Conservation (phyloP, 2,888 invertebrate species). For the Cantharis rufa region DNA sequence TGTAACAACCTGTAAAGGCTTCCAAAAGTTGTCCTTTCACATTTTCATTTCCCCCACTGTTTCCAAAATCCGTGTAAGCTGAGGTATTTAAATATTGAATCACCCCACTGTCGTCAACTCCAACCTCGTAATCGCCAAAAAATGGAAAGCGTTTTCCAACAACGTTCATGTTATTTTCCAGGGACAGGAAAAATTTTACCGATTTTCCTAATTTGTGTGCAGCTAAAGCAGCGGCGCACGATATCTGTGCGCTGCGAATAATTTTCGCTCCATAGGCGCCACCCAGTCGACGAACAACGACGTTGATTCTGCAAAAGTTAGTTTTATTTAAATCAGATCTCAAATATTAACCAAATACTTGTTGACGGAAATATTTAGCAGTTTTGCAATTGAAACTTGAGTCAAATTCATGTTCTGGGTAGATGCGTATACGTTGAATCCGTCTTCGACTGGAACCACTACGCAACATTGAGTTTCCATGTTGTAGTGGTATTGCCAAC, state of each 20-base stretch:
- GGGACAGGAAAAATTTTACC: conserved; percentile 68
- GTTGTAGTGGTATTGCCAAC: conserved; percentile 74
- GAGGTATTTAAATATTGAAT: conserved; percentile 67
- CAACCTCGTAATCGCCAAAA: conserved; percentile 68
- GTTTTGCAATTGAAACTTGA: conserved; percentile 61
- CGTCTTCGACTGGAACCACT: conserved; percentile 68
- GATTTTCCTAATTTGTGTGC: conserved; percentile 66
- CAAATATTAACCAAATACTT: conserved; percentile 53
- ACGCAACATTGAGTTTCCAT: conserved; percentile 76
- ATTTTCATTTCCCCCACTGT: conserved; percentile 59
- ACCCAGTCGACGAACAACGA: conserved; percentile 74
- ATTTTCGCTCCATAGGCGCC: conserved; percentile 84
- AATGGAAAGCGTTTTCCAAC: conserved; percentile 69
- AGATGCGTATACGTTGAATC: conserved; percentile 65
- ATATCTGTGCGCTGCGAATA: conserved; percentile 61
- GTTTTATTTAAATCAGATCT: background rate
- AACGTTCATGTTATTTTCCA: conserved; percentile 73
- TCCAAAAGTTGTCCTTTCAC: conserved; percentile 47
- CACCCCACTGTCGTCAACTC: conserved; percentile 64
- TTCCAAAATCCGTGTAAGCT: conserved; percentile 62
- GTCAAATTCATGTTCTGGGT: conserved; percentile 68
- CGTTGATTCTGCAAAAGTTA: conserved; percentile 62
- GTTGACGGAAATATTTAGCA: conserved; percentile 62
- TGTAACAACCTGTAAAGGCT: conserved; percentile 65
- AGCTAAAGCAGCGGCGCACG: conserved; percentile 72